Evolutionary conservation across 2,888 invertebrate species (phyloP).

Genomic region (Diarsia brunnea): DNA sequence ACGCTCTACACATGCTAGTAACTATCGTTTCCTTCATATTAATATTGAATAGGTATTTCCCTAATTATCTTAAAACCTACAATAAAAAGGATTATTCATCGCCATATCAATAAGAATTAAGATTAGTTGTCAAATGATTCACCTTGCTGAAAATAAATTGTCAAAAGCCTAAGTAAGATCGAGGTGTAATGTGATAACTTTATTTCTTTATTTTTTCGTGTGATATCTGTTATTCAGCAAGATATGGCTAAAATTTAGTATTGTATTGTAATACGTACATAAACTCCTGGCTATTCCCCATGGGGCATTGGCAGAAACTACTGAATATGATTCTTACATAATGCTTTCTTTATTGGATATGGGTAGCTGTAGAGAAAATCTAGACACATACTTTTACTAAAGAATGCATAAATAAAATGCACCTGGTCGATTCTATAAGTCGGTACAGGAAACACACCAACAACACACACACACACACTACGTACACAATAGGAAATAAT

Average conservation of each 20-base stretch:
- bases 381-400: not conserved
- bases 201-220: slow-evolving; percentile 6
- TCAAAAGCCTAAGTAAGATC: slow-evolving; percentile 12
- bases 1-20: not conserved
- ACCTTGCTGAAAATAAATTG: slow-evolving; percentile 19
- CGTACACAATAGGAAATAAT: too few relatives aligned
- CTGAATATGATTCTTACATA: not conserved
- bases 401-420: too few relatives aligned
- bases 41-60: not conserved
- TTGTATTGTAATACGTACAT: not conserved
- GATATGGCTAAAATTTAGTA: too few relatives aligned
- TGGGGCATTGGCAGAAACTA: not conserved
- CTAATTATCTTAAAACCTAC: not conserved
- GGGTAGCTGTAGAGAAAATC: not conserved
- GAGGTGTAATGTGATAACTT: not conserved
- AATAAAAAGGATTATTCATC: slow-evolving; percentile 13
- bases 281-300: not conserved
- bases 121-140: slow-evolving; percentile 22
- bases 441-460: too few relatives aligned
- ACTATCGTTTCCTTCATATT: not conserved
- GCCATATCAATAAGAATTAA: slow-evolving; percentile 13
- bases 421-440: too few relatives aligned
- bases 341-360: not conserved
- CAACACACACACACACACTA: too few relatives aligned
- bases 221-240: not conserved